phyloP scores from a whole-genome alignment of 1,140 invertebrate species.

The Aphelinus atriplicis region DNA sequence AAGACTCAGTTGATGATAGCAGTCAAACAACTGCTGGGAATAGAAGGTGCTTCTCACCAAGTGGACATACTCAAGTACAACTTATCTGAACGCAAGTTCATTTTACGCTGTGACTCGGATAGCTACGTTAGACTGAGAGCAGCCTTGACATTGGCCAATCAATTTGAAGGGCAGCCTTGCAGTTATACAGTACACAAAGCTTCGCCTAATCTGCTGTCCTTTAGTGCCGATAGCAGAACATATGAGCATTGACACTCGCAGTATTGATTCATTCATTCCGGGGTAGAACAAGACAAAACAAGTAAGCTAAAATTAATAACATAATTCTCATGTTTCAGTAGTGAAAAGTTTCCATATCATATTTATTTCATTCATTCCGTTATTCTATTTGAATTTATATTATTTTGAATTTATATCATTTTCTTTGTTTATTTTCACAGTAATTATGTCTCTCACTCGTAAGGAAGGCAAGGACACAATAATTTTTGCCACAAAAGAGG shows the following conservation, averaged over 20 bases:
- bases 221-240: constrained; percentile 54
- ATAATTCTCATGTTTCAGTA: too few relatives aligned
- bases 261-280: neutral
- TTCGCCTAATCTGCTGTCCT: constrained; percentile 61
- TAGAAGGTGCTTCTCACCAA: constrained; percentile 65
- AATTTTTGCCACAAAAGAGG: constrained; percentile 85
- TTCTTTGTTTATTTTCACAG: neutral
- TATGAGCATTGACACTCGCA: constrained; percentile 50
- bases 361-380: too few relatives aligned
- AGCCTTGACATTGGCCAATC: constrained; percentile 68
- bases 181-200: constrained; percentile 69
- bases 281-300: neutral
- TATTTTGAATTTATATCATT: neutral
- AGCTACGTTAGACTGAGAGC: constrained; percentile 68
- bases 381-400: too few relatives aligned
- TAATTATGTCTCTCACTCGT: constrained; percentile 60
- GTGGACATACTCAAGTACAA: constrained; percentile 72
- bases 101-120: constrained; percentile 69
- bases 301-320: neutral
- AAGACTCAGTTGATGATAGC: constrained; percentile 70
- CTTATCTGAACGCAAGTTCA: constrained; percentile 58
- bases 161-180: constrained; percentile 67
- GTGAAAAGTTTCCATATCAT: too few relatives aligned
- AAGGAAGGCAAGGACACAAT: constrained; percentile 83
- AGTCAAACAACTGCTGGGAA: constrained; percentile 69